These are phyloP conservation scores for Dorcus hopei DNA, from an alignment of 2,888 invertebrate genomes.

Conservation along the genomic window DNA sequence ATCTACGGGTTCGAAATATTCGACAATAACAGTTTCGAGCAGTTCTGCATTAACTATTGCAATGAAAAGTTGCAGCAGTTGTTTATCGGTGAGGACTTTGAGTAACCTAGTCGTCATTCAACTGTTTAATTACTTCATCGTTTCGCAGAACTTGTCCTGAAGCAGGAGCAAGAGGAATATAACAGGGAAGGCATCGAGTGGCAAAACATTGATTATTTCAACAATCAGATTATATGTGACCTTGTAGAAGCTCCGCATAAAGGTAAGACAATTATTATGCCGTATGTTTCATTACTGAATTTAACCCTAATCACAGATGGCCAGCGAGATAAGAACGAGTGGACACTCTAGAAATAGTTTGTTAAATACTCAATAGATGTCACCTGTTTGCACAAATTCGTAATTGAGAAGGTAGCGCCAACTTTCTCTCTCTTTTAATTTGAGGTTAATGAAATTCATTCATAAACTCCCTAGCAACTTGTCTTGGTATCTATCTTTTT, in stretches of 20 bases:
- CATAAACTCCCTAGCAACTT: neutral
- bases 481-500: neutral
- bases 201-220: constrained; percentile 94
- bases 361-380: no score
- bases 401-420: no score
- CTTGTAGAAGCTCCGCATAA: constrained; percentile 91
- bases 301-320: no score
- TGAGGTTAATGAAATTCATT: no score
- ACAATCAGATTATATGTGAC: constrained; percentile 94
- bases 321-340: no score
- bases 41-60: constrained; percentile 98
- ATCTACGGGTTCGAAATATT: constrained; percentile 99
- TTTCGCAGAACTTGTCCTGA: constrained; percentile 82
- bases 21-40: constrained; percentile 95
- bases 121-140: constrained; percentile 5
- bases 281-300: no score
- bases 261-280: constrained; percentile 54
- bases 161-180: constrained; percentile 98
- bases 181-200: constrained; percentile 92
- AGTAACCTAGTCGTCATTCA: no score
- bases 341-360: no score
- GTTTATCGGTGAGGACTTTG: constrained; percentile 71
- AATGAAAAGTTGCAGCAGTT: constrained; percentile 98
- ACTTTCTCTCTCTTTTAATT: no score
- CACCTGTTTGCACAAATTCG: no score